phyloP scores from a whole-genome alignment of 2,888 invertebrate species.

The Hirtodrosophila histrioides region DNA sequence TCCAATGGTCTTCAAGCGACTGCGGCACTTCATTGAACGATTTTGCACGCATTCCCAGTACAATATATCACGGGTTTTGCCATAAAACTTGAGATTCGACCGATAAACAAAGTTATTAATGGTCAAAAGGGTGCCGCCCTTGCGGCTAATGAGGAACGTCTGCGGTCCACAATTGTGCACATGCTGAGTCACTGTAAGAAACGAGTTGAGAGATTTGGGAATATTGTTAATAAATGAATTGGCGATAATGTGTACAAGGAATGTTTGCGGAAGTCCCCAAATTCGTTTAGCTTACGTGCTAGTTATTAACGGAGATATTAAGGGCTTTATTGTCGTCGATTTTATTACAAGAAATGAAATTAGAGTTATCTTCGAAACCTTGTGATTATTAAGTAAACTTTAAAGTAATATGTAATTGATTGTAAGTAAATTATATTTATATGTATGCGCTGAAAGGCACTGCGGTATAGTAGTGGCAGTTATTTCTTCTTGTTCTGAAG shows the following conservation, averaged over 20 bases:
- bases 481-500: slow-evolving; percentile 81
- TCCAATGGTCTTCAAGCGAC: slow-evolving; percentile 83
- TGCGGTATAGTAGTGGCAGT: slow-evolving; percentile 17
- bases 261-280: too few relatives aligned
- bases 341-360: slow-evolving; percentile 46
- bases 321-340: slow-evolving; percentile 56
- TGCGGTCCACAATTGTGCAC: slow-evolving; percentile 82
- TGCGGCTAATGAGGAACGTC: slow-evolving; percentile 83
- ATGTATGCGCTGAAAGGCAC: slow-evolving; percentile 25
- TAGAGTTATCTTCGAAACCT: slow-evolving; percentile 28
- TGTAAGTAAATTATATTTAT: slow-evolving; percentile 7
- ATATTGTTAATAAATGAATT: too few relatives aligned
- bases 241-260: too few relatives aligned
- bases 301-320: slow-evolving; percentile 33
- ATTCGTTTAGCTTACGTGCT: slow-evolving; percentile 50
- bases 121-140: slow-evolving; percentile 83
- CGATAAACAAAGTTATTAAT: slow-evolving; percentile 84
- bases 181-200: slow-evolving; percentile 78
- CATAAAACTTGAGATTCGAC: slow-evolving; percentile 83
- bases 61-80: slow-evolving; percentile 81
- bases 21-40: slow-evolving; percentile 84
- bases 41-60: slow-evolving; percentile 85
- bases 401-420: slow-evolving; percentile 28
- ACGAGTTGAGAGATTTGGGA: background rate
- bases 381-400: slow-evolving; percentile 27